Conservation (phyloP, 1,140 invertebrate species). For the Atta texana region DNA sequence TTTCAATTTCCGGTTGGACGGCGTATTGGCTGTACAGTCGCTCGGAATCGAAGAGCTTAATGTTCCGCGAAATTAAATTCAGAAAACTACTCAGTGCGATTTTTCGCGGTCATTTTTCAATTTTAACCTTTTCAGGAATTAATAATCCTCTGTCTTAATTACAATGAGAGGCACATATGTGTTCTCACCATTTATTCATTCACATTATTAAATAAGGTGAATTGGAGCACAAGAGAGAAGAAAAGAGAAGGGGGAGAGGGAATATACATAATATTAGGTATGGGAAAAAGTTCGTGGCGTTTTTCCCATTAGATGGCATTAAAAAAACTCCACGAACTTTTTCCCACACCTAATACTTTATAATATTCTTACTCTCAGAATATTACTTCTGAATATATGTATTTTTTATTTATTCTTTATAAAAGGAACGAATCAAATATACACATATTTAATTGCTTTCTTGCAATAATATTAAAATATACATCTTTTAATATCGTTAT, state of each 20-base stretch:
- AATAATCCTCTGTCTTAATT: slow-evolving; percentile 19
- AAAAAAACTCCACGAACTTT: too few species aligned
- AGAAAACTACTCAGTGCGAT: slow-evolving; percentile 10
- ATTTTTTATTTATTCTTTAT: neutral
- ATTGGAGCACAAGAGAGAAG: neutral
- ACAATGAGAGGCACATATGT: neutral
- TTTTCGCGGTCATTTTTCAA: neutral
- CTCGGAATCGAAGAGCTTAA: slow-evolving; percentile 23
- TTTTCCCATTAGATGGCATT: too few species aligned
- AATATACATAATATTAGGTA: neutral
- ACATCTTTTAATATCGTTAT: neutral
- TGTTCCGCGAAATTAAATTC: slow-evolving; percentile 41
- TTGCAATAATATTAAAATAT: neutral
- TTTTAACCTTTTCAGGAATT: slow-evolving; percentile 35
- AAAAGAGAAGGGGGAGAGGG: too few species aligned
- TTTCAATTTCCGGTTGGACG: slow-evolving; percentile 29
- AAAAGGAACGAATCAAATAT: neutral
- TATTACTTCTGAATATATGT: neutral
- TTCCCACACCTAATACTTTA: neutral
- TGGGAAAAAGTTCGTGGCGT: too few species aligned
- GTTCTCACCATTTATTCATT: neutral
- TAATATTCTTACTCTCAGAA: neutral
- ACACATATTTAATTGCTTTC: neutral
- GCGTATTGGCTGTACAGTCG: neutral
- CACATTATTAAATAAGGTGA: slow-evolving; percentile 16